These are phyloP conservation scores for Rhinophrynus dorsalis DNA, from an alignment of 2,797 vertebrate species.

Conservation along the genomic window DNA sequence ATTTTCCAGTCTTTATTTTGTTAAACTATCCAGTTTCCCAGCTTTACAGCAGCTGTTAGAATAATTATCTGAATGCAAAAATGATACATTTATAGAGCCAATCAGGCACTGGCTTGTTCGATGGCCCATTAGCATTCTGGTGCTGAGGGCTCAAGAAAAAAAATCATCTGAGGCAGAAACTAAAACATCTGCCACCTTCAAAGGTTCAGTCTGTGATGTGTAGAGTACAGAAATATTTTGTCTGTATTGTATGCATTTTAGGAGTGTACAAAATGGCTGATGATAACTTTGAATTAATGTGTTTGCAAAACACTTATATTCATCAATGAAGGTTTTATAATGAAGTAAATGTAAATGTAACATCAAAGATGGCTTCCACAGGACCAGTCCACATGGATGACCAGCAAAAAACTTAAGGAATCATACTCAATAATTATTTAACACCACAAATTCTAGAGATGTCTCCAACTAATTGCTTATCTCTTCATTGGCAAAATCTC, in stretches of 20 bases:
- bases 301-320: too few species aligned
- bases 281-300: too few species aligned
- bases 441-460: too few species aligned
- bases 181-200: not conserved
- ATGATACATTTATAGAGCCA: constrained; percentile 39
- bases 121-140: not conserved
- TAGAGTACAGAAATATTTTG: not conserved
- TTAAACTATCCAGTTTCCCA: constrained; percentile 54
- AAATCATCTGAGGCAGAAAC: not conserved
- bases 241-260: not conserved
- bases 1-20: constrained; percentile 39
- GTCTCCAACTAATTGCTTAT: too few species aligned
- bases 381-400: too few species aligned
- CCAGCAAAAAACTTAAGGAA: too few species aligned
- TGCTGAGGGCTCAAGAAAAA: not conserved
- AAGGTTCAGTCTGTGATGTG: not conserved
- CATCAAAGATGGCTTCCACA: too few species aligned
- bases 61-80: constrained; percentile 66
- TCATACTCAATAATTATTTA: too few species aligned
- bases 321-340: too few species aligned
- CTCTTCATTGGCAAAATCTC: too few species aligned
- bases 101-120: constrained; percentile 15
- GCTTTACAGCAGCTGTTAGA: constrained; percentile 57
- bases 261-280: too few species aligned
- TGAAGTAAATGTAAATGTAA: too few species aligned